phyloP scores from a whole-genome alignment of 2,888 invertebrate species.

The Gnatocerus cornutus region DNA sequence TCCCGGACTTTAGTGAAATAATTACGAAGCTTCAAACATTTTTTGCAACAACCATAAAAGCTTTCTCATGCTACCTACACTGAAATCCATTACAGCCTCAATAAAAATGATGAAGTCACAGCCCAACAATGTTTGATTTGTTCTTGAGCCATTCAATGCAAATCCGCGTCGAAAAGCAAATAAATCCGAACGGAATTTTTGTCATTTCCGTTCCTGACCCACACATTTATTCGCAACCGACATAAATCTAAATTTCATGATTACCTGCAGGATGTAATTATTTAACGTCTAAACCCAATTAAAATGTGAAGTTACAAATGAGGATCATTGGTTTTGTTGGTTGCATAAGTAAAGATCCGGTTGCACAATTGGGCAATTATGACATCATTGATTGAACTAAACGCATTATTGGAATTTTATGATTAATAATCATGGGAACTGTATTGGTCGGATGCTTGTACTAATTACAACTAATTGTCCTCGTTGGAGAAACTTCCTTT shows the following conservation, averaged over 20 bases:
- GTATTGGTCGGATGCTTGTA: conserved; percentile 7
- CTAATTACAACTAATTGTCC: conserved; percentile 6
- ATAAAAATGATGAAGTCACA: conserved; percentile 25
- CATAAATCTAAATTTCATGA: conserved; percentile 18
- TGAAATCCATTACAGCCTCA: neutral
- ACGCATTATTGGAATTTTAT: neutral
- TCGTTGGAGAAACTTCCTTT: conserved; percentile 26
- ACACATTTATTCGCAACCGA: conserved; percentile 14
- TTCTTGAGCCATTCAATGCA: conserved; percentile 31
- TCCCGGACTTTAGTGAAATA: no score
- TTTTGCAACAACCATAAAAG: no score
- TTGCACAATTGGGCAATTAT: neutral
- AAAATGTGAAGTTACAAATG: neutral
- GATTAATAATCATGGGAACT: conserved; percentile 6
- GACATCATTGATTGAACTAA: neutral
- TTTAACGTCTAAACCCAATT: conserved; percentile 12
- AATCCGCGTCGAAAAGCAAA: conserved; percentile 26
- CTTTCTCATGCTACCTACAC: neutral
- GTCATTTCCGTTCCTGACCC: conserved; percentile 33
- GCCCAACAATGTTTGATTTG: conserved; percentile 24
- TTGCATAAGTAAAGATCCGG: conserved; percentile 8
- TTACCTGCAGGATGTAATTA: conserved; percentile 16
- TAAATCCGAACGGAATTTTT: conserved; percentile 33
- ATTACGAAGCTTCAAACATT: no score
- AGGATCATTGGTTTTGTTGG: neutral